These are phyloP conservation scores for Fistularia tabacaria DNA, from an alignment of 2,797 vertebrate genomes.

Conservation along the genomic window DNA sequence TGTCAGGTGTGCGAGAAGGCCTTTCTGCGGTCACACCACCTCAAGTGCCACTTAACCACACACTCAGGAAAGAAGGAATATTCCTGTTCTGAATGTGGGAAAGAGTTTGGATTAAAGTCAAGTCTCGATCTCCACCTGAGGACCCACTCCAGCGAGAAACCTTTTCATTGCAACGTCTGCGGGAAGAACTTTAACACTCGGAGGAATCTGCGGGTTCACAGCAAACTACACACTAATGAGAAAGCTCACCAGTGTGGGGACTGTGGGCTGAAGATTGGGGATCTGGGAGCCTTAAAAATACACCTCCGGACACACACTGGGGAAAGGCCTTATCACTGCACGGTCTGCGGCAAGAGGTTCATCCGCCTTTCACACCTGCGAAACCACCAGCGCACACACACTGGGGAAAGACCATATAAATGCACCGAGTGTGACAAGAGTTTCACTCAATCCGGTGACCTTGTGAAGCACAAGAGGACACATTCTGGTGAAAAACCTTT, in stretches of 20 bases:
- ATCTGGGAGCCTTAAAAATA: slow-evolving; percentile 71
- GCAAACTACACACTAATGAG: slow-evolving; percentile 68
- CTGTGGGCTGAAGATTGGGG: slow-evolving; percentile 73
- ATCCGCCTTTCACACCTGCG: slow-evolving; percentile 72
- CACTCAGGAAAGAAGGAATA: slow-evolving; percentile 75
- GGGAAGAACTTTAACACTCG: slow-evolving; percentile 70
- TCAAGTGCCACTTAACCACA: slow-evolving; percentile 73
- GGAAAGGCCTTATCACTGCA: slow-evolving; percentile 76
- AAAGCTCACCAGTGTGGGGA: slow-evolving; percentile 74
- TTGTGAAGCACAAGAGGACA: slow-evolving; percentile 76
- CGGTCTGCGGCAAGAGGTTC: slow-evolving; percentile 71
- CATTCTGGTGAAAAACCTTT: slow-evolving; percentile 79
- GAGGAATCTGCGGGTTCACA: slow-evolving; percentile 71
- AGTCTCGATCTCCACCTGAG: slow-evolving; percentile 70
- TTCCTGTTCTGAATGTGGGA: slow-evolving; percentile 69
- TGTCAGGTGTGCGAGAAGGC: slow-evolving; percentile 74
- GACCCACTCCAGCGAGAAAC: slow-evolving; percentile 73
- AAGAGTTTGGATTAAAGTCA: slow-evolving; percentile 74
- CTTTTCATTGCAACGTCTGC: slow-evolving; percentile 69
- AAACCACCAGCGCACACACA: slow-evolving; percentile 78
- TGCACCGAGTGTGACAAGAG: slow-evolving; percentile 75
- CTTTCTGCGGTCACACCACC: slow-evolving; percentile 71
- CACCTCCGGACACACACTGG: slow-evolving; percentile 75
- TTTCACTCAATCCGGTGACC: slow-evolving; percentile 75
- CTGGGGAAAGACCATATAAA: slow-evolving; percentile 75